Base-by-base conservation (phyloP, 2,113 vertebrate species). In the Chinchilla lanigera region DNA sequence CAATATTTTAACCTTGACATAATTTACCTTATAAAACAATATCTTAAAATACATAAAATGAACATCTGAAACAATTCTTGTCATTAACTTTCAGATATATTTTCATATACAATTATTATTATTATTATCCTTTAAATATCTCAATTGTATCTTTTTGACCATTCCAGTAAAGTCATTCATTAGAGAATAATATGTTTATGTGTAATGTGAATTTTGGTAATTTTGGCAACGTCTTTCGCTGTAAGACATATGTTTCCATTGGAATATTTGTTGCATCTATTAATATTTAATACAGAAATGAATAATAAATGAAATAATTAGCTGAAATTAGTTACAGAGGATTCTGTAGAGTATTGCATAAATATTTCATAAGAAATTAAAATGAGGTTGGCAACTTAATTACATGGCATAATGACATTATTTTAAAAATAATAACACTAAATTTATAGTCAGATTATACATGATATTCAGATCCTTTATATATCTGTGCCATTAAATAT, bases 281-380 rank as follows among this genome's bases (percentile, higher is more conserved):
- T 89, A 95, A 94, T 77, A 95, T 90, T 73, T 78, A 95, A 90
- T 56, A 41, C 2, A 65, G 24, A 77, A 77, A n/a, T 89, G 61
- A 85, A 41, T 65, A 81, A 75, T 96, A 93, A 86, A n/a, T 81
- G 5, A 58, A 73, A 92, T 85, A 89, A 71, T 80, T 91, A 80
- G 10, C 38, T 84, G 94, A 88, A 84, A 88, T 88, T 89, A 73
- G 60, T 80, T 85, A 85, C 33, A 89, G 20, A 4, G 1, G 17
- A 85, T 75, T 92, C 26, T 80, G 56, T 44, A 91, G 38, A 85
- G 16, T 7, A 73, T 56, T 91, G 33, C 24, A 78, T 91, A 91
- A 71, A 19, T 91, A 93, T 71, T 95, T 97, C 14, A 86, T 44
- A 85, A 65, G 22, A 94, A 50, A 80, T 92, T 89, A 56, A 85